These are phyloP conservation scores for Bubalus kerabau DNA, from an alignment of 2,113 vertebrate genomes.

Conservation along the genomic window DNA sequence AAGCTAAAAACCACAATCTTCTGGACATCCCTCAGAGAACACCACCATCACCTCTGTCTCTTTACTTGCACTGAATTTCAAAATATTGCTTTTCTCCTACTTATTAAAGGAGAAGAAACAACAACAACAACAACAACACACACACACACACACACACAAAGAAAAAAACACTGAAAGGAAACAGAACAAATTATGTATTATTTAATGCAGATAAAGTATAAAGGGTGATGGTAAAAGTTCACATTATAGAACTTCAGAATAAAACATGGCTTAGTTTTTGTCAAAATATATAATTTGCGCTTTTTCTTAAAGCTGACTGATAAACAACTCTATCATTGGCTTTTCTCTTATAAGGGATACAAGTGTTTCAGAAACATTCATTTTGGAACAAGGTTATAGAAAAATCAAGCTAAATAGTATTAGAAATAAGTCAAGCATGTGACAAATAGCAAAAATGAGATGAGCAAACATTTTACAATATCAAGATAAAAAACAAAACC, in stretches of 20 bases:
- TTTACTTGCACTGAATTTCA: neutral
- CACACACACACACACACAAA: accelerated
- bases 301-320: neutral
- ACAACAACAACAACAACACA: neutral
- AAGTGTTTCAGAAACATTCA: neutral
- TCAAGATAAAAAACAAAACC: neutral
- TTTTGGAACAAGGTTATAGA: neutral
- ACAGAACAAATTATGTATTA: neutral
- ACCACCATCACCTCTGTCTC: neutral
- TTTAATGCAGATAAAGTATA: neutral
- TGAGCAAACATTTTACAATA: neutral
- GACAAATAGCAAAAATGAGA: neutral
- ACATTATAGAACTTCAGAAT: neutral
- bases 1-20: neutral
- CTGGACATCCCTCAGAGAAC: neutral
- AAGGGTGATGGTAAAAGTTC: neutral
- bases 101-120: neutral
- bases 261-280: neutral
- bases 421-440: neutral
- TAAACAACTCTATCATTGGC: neutral
- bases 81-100: neutral
- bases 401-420: neutral
- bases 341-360: neutral
- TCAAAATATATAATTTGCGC: neutral
- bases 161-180: accelerated